Evolutionary conservation across 2,888 invertebrate genomes (phyloP), one percentile per base, ranked within the genome.

Genomic region (Molorchus minor): DNA sequence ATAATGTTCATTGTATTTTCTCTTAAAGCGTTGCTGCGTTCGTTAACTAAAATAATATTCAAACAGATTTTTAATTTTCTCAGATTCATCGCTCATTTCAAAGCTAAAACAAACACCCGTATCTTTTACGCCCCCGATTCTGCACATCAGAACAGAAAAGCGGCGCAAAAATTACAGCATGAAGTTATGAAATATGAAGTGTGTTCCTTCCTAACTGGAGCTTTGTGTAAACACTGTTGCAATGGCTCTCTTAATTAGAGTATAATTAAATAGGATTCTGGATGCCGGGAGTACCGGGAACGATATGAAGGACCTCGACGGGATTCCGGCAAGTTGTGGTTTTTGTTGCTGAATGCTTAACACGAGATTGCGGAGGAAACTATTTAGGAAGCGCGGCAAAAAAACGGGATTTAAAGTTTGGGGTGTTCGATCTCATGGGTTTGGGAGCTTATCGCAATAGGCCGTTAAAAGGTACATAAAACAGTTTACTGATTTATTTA

Each of bases 171-270:
- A n/a, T n/a, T n/a, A n/a, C n/a, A n/a, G n/a, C n/a, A n/a, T n/a
- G n/a, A n/a, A n/a, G n/a, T n/a, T 16, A 13, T 35, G 38, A 38
- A 49, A 49, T 15, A 38, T 49, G 20, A 38, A 38, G 49, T 49
- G 49, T 16, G 49, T 15, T 29, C 38, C 49, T 38, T n/a, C 16
- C 49, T 17, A 29, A 38, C 49, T 38, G 38, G 38, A 49, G 38
- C 36, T 38, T 45, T n/a, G 45, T 45, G 33, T 20, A 38, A 38
- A 49, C 49, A 35, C 20, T 49, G 21, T n/a, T 16, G 49, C 38
- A 49, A 38, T 38, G 38, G n/a, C 16, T 16, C 49, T 49, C 21
- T 49, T 40, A 36, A 49, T 49, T 49, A 38, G 38, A 25, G 49
- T 33, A 38, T 49, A 49, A 49, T 49, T 49, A 20, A 49, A 38